Evolutionary conservation across 2,888 invertebrate species (phyloP).

Genomic region (Drosophila ezoana): DNA sequence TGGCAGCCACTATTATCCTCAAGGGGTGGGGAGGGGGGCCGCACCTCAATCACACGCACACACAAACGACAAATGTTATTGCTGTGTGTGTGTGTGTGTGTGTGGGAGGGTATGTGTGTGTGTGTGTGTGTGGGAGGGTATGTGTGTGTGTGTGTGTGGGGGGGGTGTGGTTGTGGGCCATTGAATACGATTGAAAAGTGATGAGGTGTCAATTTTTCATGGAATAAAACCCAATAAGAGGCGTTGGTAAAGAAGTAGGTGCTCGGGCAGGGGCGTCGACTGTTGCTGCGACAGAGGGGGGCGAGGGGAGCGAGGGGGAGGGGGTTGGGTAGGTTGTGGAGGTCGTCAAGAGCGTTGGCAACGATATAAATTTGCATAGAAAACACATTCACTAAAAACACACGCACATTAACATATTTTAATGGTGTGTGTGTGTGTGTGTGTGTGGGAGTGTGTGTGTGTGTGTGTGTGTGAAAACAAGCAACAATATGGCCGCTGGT

Average conservation of each 20-base stretch:
- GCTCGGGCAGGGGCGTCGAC: no score
- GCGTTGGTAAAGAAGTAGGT: background rate
- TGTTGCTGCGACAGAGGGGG: background rate
- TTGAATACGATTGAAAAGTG: conserved; percentile 73
- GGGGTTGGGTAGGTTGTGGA: background rate
- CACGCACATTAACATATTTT: conserved; percentile 57
- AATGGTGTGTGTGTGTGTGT: conserved; percentile 45
- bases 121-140: background rate
- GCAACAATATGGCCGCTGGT: conserved; percentile 76
- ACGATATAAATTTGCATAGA: conserved; percentile 72
- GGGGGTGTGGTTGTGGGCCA: conserved; percentile 31
- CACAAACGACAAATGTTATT: conserved; percentile 28
- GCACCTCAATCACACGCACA: conserved; percentile 45
- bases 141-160: background rate
- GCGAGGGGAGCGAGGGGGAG: background rate
- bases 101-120: background rate
- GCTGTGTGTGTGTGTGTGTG: background rate
- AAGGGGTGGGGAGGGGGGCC: conserved; percentile 34
- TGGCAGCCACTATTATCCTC: conserved; percentile 35
- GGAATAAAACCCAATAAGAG: conserved; percentile 48
- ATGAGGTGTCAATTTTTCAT: conserved; percentile 79
- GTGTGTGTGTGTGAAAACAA: conserved; percentile 29
- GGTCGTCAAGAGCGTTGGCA: conserved; percentile 26
- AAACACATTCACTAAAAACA: conserved; percentile 66
- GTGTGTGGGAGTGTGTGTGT: conserved; percentile 9